Base-by-base conservation (phyloP, 1,140 invertebrate species). In the Drosophila bocqueti region DNA sequence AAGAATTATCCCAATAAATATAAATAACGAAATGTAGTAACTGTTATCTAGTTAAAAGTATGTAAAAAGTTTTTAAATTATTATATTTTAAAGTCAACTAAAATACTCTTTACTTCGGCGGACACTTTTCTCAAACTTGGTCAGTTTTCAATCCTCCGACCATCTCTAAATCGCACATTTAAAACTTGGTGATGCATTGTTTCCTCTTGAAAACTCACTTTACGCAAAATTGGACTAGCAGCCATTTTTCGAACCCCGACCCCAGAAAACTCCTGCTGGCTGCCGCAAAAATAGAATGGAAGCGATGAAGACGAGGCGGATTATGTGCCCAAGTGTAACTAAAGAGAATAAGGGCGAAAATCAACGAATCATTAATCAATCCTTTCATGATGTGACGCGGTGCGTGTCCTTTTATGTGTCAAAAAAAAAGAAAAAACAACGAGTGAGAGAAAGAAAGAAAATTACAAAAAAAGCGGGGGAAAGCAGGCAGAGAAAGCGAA, bases 341-440 rank as follows among this genome's bases (percentile, higher is more conserved):
- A 91, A 92, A 92, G 91, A 89, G 91, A 92, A 92, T 92, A 92
- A 92, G 91, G 91, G 91, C 91, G 91, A 92, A 91, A 92, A 92
- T 92, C 91, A 92, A 92, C 82, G 91, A 92, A 92, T 92, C 91
- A 92, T 92, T 92, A 92, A 92, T 92, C 91, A 92, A 92, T 92
- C 91, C 91, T 92, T 92, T 92, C 91, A 92, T 92, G 91, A 92
- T 92, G 91, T 91, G 91, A 91, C 82, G 91, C 91, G 91, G 91
- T 92, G 91, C 91, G 91, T 92, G 91, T 92, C 91, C 91, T 92
- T 92, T 92, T 92, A 92, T 92, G 91, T 92, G 85, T 79, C 79
- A 92, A 77, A 90, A 90, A 79, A 78, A 72, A 72, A 69, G 64
- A 73, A 71, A 60, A 60, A 81, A 69, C 49, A 66, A 49, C 63